These are phyloP conservation scores for Aegithalos caudatus DNA, from an alignment of 2,113 vertebrate genomes.

Conservation along the genomic window DNA sequence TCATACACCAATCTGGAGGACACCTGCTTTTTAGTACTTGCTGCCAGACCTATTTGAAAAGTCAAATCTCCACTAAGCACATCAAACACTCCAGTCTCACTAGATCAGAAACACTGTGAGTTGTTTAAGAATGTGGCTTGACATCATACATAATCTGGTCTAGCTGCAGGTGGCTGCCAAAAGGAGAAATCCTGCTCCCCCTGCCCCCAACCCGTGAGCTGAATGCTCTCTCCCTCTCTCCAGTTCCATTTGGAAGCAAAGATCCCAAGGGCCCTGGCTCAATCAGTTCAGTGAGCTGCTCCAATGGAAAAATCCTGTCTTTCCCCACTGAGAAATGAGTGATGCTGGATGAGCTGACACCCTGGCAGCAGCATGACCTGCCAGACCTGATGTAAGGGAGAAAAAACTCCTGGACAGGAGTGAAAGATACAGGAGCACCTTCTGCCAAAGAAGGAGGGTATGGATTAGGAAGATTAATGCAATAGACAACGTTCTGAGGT, in stretches of 20 bases:
- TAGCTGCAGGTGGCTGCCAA: constrained; percentile 44
- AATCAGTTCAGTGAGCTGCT: neutral
- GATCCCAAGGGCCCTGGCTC: neutral
- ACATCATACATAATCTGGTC: constrained; percentile 37
- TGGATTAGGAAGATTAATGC: neutral
- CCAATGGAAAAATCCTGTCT: neutral
- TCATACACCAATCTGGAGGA: constrained; percentile 46
- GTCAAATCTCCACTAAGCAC: constrained; percentile 38
- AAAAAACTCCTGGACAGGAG: neutral
- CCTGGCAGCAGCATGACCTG: rapidly evolving
- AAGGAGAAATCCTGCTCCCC: constrained; percentile 24
- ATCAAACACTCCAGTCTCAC: constrained; percentile 29
- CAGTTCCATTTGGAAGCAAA: neutral
- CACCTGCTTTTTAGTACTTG: constrained; percentile 45
- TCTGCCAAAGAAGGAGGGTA: neutral
- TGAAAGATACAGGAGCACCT: neutral
- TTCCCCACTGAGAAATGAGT: neutral
- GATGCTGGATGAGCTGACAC: neutral
- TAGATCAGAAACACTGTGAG: constrained; percentile 35
- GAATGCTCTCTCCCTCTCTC: neutral
- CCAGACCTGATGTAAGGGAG: neutral
- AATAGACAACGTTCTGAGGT: neutral
- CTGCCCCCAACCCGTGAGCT: neutral
- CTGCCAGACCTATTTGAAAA: constrained; percentile 53
- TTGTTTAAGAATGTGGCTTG: constrained; percentile 39